Conservation (phyloP, 2,113 vertebrate genomes). For the Fregata magnificens region DNA sequence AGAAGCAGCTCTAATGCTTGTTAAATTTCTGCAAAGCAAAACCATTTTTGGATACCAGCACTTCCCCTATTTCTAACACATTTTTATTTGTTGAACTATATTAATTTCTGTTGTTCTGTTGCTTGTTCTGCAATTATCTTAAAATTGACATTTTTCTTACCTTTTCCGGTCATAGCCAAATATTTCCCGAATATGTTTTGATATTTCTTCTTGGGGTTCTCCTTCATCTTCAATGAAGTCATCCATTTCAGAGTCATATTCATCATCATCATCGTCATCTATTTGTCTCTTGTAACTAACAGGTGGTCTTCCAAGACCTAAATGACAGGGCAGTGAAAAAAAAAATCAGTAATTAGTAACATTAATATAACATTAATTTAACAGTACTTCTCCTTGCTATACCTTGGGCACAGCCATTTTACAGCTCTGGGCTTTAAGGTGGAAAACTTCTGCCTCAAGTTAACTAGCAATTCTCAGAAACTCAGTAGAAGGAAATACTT, state of each 20-base stretch:
- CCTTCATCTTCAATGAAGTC: conserved; percentile 96
- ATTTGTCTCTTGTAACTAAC: conserved; percentile 78
- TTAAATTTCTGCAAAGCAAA: neutral
- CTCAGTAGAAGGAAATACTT: neutral
- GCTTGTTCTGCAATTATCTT: neutral
- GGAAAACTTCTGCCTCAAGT: neutral
- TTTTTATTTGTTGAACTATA: neutral
- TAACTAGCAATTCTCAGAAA: neutral
- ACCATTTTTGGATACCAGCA: neutral
- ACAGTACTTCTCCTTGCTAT: neutral
- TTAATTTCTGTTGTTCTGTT: neutral
- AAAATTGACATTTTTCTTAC: conserved; percentile 64
- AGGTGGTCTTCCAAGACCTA: conserved; percentile 79
- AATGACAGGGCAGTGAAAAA: neutral
- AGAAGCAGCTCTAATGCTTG: neutral
- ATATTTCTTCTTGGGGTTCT: conserved; percentile 90
- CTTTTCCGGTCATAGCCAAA: conserved; percentile 92
- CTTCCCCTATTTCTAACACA: neutral
- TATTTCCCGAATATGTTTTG: conserved; percentile 94
- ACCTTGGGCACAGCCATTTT: neutral
- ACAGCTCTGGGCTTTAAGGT: neutral
- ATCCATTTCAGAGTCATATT: conserved; percentile 97
- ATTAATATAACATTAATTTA: neutral
- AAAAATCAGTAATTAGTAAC: neutral
- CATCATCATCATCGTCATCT: conserved; percentile 87